phyloP scores from a whole-genome alignment of 2,797 vertebrate genomes.

The Paguma larvata region DNA sequence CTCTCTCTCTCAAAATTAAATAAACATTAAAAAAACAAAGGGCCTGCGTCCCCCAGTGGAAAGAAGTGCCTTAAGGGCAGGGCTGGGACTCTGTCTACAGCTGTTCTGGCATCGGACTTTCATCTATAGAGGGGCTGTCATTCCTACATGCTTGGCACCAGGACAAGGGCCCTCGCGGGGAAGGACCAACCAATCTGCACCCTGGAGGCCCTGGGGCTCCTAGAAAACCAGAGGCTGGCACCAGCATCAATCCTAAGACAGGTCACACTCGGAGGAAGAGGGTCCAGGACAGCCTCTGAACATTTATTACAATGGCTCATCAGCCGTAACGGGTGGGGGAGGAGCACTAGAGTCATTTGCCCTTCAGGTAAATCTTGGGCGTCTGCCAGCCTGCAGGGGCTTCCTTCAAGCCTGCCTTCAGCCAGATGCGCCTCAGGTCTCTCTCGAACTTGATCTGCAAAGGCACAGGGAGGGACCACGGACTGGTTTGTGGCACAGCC shows the following conservation, averaged over 20 bases:
- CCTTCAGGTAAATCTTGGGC: slow-evolving; percentile 93
- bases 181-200: not conserved
- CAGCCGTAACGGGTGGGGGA: fast-evolving
- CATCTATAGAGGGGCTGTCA: fast-evolving
- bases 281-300: not conserved
- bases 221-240: not conserved
- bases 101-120: fast-evolving
- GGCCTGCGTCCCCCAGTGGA: not conserved
- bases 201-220: not conserved
- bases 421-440: slow-evolving; percentile 93
- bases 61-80: fast-evolving
- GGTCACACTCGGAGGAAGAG: not conserved
- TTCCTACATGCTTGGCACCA: not conserved
- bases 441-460: slow-evolving; percentile 93
- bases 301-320: slow-evolving; percentile 44
- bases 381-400: slow-evolving; percentile 92
- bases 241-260: not conserved
- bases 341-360: slow-evolving; percentile 52
- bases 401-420: slow-evolving; percentile 92
- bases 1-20: too few relatives aligned
- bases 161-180: not conserved
- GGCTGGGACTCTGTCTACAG: not conserved
- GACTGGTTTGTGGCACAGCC: not conserved
- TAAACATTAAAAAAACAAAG: too few relatives aligned
- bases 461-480: not conserved